Conservation (phyloP, 2,797 vertebrate genomes). For the Notolabrus celidotus region DNA sequence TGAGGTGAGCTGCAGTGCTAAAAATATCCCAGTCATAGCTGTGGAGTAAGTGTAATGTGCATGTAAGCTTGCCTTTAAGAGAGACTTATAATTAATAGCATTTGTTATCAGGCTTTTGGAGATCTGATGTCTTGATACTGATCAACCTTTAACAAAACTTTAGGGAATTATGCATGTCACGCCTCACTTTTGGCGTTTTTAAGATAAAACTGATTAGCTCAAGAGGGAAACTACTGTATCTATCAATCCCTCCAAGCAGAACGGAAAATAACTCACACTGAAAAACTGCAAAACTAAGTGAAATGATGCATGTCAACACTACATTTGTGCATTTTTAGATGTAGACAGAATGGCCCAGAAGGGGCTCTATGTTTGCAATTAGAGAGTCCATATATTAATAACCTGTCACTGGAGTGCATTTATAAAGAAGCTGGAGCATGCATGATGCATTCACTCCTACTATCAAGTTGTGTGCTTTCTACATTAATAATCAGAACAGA, state of each 20-base stretch:
- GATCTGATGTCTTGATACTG: slow-evolving; percentile 46
- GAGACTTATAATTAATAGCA: slow-evolving; percentile 44
- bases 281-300: slow-evolving; percentile 7
- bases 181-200: slow-evolving; percentile 21
- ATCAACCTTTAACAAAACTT: slow-evolving; percentile 43
- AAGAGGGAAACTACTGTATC: slow-evolving; percentile 4
- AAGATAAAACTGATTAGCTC: slow-evolving; percentile 33
- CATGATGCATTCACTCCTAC: slow-evolving; percentile 23
- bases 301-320: slow-evolving; percentile 28
- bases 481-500: slow-evolving; percentile 38
- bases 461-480: slow-evolving; percentile 28
- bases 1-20: slow-evolving; percentile 29
- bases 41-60: slow-evolving; percentile 16
- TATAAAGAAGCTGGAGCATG: slow-evolving; percentile 6
- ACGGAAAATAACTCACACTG: slow-evolving; percentile 21
- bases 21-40: slow-evolving; percentile 30
- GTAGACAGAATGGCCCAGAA: slow-evolving; percentile 26
- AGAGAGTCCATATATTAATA: slow-evolving; percentile 44
- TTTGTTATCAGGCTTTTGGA: slow-evolving; percentile 30
- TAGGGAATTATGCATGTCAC: slow-evolving; percentile 22
- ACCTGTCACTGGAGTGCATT: slow-evolving; percentile 35
- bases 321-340: slow-evolving; percentile 37
- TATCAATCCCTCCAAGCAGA: slow-evolving; percentile 25
- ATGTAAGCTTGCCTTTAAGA: slow-evolving; percentile 40
- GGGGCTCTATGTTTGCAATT: slow-evolving; percentile 24